Conservation (phyloP, 1,140 invertebrate species). For the Dryas iulia region DNA sequence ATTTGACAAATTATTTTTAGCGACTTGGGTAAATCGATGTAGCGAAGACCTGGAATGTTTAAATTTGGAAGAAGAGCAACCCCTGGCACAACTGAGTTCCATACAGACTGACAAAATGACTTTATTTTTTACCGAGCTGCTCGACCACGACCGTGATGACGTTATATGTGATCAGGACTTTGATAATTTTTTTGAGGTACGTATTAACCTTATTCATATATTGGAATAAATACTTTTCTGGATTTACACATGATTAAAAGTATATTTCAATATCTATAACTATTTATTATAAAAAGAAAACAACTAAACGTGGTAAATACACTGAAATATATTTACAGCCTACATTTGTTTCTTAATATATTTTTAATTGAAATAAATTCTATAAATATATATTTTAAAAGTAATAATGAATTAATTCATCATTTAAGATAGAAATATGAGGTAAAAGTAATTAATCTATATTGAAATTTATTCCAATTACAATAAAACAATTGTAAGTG, state of each 20-base stretch:
- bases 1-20: too few species aligned
- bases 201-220: too few species aligned
- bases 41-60: conserved; percentile 82
- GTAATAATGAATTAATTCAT: neutral
- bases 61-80: conserved; percentile 77
- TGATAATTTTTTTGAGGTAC: conserved; percentile 85
- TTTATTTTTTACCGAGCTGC: conserved; percentile 84
- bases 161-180: conserved; percentile 86
- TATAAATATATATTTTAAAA: too few species aligned
- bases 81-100: conserved; percentile 78
- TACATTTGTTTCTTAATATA: too few species aligned
- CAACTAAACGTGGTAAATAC: conserved; percentile 13
- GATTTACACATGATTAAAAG: too few species aligned
- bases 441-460: neutral
- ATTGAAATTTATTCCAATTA: too few species aligned
- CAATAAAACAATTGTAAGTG: neutral
- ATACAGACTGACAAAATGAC: conserved; percentile 85
- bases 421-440: neutral
- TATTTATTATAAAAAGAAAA: too few species aligned
- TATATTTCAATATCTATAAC: conserved; percentile 22
- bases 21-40: conserved; percentile 66
- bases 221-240: too few species aligned
- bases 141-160: conserved; percentile 86
- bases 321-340: too few species aligned
- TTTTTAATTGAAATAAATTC: too few species aligned